phyloP scores from a whole-genome alignment of 1,140 invertebrate genomes.

The Copidosoma floridanum region DNA sequence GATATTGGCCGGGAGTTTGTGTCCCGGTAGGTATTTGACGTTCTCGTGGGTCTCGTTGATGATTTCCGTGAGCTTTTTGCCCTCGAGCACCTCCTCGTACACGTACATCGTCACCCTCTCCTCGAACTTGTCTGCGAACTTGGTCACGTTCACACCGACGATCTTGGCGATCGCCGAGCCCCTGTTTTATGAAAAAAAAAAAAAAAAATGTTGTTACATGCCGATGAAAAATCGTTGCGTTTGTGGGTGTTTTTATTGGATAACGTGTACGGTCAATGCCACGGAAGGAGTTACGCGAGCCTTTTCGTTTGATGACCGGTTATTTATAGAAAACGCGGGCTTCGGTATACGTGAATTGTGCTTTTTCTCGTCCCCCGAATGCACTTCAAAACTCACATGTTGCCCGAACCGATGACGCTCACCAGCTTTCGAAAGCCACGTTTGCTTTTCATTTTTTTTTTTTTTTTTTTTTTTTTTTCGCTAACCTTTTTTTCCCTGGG shows the following conservation, averaged over 20 bases:
- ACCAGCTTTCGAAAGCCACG: not conserved
- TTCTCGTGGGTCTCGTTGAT: constrained; percentile 79
- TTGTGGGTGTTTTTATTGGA: too few relatives aligned
- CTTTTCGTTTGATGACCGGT: too few relatives aligned
- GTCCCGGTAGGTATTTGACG: constrained; percentile 75
- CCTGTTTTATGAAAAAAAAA: too few relatives aligned
- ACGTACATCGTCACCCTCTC: constrained; percentile 72
- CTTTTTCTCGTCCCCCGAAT: too few relatives aligned
- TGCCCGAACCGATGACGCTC: not conserved
- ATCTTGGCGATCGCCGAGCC: constrained; percentile 80
- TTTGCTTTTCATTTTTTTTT: not conserved
- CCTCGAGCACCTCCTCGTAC: constrained; percentile 73
- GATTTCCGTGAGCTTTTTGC: constrained; percentile 74
- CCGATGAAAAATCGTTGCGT: too few relatives aligned
- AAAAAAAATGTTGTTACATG: too few relatives aligned
- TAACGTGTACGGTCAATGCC: too few relatives aligned
- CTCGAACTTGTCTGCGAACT: constrained; percentile 63
- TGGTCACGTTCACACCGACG: constrained; percentile 67
- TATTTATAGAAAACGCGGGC: too few relatives aligned
- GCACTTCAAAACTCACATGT: not conserved
- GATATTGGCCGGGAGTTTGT: constrained; percentile 64
- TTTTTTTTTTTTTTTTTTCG: not conserved
- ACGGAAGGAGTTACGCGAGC: too few relatives aligned
- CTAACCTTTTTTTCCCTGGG: not conserved
- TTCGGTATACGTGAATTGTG: too few relatives aligned